Percentiles rank a stretch among this genome's conserved stretches.
Evolutionary conservation across 2,113 vertebrate species (phyloP).

Genomic region (Xiphophorus couchianus): DNA sequence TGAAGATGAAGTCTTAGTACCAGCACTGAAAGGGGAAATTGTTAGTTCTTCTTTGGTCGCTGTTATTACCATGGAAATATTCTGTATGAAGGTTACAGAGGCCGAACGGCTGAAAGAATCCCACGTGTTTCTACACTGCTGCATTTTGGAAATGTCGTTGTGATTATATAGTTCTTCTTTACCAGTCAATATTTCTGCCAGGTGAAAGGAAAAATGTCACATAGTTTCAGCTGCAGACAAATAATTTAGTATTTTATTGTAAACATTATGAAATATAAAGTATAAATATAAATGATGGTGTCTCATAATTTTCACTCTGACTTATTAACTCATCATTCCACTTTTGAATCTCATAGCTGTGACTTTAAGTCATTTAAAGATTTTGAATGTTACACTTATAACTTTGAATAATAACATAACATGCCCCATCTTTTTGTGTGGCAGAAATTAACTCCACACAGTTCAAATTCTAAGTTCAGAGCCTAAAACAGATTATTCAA

Average conservation of each 20-base stretch:
- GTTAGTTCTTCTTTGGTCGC: conserved; percentile 53
- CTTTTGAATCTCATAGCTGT: not conserved
- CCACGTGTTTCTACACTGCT: not conserved
- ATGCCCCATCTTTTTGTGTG: not conserved
- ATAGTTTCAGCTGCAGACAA: not conserved
- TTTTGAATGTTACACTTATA: not conserved
- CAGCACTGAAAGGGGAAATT: conserved; percentile 47
- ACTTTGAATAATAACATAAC: not conserved
- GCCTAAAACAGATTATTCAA: not conserved
- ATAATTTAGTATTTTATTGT: not conserved
- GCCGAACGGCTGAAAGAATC: too few species aligned
- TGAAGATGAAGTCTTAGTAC: conserved; percentile 4
- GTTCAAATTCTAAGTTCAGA: not conserved
- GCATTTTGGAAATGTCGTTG: not conserved
- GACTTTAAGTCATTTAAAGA: not conserved
- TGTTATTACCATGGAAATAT: conserved; percentile 37
- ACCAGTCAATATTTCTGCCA: not conserved
- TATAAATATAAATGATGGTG: not conserved
- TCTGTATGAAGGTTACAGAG: not conserved
- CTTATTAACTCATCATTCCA: not conserved
- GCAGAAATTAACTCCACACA: not conserved
- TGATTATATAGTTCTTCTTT: not conserved
- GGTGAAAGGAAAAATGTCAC: not conserved
- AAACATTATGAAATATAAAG: not conserved
- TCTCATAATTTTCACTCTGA: not conserved